phyloP scores from a whole-genome alignment of 1,140 invertebrate genomes.

The Hyles euphorbiae region DNA sequence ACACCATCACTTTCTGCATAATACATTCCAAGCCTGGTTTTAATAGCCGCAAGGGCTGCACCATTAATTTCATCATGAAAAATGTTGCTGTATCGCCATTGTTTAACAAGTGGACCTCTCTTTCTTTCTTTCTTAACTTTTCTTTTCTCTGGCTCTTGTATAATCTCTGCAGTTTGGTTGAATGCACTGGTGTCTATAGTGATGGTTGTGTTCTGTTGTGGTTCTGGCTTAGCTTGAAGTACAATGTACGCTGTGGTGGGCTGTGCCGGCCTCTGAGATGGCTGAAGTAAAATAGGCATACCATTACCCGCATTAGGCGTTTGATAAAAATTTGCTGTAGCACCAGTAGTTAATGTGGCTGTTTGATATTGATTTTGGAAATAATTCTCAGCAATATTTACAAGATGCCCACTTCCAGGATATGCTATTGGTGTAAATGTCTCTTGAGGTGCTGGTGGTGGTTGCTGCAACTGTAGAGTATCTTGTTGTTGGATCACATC shows the following conservation, averaged over 20 bases:
- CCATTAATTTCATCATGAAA: conserved; percentile 75
- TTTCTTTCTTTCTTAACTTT: conserved; percentile 56
- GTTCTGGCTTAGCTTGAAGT: conserved; percentile 62
- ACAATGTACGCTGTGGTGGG: conserved; percentile 59
- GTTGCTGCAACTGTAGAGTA: conserved; percentile 22
- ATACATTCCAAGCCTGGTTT: conserved; percentile 71
- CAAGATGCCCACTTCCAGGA: conserved; percentile 65
- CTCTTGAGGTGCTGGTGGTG: conserved; percentile 42
- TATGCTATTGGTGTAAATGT: conserved; percentile 54
- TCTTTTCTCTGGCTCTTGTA: conserved; percentile 42
- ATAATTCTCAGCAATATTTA: conserved; percentile 72
- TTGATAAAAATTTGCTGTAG: conserved; percentile 62
- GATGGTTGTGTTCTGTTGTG: conserved; percentile 38
- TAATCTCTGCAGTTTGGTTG: conserved; percentile 36
- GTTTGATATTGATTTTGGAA: conserved; percentile 69
- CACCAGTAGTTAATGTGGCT: conserved; percentile 35
- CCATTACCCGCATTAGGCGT: conserved; percentile 54
- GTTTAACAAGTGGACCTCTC: conserved; percentile 68
- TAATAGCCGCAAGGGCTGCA: conserved; percentile 67
- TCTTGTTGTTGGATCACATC: conserved; percentile 41
- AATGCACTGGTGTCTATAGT: conserved; percentile 43
- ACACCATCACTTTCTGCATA: conserved; percentile 70
- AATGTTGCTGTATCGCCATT: conserved; percentile 73
- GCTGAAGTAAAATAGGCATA: conserved; percentile 62
- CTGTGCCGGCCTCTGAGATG: conserved; percentile 48